Percentiles rank a stretch among this genome's conserved stretches.
Conservation (phyloP, 2,797 vertebrate genomes). For the Phoebastria nigripes region DNA sequence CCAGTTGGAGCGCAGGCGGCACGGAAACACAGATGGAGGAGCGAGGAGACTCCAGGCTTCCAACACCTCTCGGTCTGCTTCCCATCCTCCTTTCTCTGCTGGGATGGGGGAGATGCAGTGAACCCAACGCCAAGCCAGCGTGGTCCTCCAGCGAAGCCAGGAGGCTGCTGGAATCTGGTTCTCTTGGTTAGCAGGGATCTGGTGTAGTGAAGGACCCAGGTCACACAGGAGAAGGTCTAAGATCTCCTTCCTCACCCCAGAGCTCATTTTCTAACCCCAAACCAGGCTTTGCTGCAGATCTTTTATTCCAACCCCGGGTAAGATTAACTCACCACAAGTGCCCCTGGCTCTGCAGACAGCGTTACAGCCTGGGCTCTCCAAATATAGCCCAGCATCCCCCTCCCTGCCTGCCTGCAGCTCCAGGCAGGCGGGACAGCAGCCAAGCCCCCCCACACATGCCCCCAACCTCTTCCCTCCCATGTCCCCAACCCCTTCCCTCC, state of each 20-base stretch:
- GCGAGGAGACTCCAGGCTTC: neutral
- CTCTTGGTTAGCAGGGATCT: neutral
- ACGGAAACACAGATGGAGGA: neutral
- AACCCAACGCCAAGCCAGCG: fast-evolving
- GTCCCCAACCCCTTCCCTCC: neutral
- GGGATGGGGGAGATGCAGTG: neutral
- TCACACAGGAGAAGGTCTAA: neutral
- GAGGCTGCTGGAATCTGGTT: neutral
- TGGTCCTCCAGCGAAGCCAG: neutral
- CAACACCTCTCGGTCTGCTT: neutral
- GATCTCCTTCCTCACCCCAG: neutral
- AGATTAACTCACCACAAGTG: neutral
- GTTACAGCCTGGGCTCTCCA: neutral
- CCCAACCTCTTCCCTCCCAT: neutral
- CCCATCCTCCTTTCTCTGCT: neutral
- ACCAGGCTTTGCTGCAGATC: neutral
- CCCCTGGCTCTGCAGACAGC: neutral
- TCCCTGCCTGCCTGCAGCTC: neutral
- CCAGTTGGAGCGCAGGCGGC: neutral
- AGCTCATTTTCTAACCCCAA: neutral
- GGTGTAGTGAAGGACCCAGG: neutral
- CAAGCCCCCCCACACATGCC: neutral
- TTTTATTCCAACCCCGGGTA: fast-evolving
- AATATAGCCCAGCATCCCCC: neutral
- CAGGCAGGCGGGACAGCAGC: neutral